Conservation (phyloP, 2,888 invertebrate genomes). For the Oscheius sp. region DNA sequence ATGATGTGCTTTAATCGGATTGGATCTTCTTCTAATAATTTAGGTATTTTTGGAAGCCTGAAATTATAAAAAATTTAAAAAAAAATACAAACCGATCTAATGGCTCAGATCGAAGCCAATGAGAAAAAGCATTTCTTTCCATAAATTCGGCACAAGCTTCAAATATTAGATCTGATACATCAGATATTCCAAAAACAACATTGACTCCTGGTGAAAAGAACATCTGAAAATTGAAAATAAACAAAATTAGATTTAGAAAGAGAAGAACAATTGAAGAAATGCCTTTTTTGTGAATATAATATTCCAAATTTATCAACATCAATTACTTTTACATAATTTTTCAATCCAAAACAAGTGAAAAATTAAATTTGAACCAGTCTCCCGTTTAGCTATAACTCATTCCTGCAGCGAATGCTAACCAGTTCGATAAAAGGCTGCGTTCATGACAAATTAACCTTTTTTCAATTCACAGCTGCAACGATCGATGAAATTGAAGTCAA, state of each 20-base stretch:
- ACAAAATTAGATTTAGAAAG: background rate
- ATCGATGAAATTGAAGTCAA: background rate
- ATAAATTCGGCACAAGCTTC: slow-evolving; percentile 7
- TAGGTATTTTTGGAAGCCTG: slow-evolving; percentile 6
- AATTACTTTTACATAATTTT: too few relatives aligned
- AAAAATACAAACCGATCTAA: slow-evolving; percentile 6
- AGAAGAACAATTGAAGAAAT: background rate
- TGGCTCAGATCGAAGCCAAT: background rate
- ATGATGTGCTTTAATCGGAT: background rate
- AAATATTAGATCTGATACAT: slow-evolving; percentile 6
- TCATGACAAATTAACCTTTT: background rate
- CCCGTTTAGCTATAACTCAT: background rate
- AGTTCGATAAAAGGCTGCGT: background rate
- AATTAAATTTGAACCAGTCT: background rate
- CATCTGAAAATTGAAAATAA: background rate
- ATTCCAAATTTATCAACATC: too few relatives aligned
- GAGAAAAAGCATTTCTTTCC: background rate
- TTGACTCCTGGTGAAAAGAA: slow-evolving; percentile 4
- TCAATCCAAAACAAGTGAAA: too few relatives aligned
- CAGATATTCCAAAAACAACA: slow-evolving; percentile 15
- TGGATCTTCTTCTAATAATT: slow-evolving; percentile 5
- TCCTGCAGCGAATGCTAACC: background rate
- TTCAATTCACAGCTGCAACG: background rate
- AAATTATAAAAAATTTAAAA: background rate
- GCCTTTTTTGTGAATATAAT: background rate